Evolutionary conservation across 2,113 vertebrate species (phyloP), one percentile per base, ranked within the genome.

Genomic region (Siniperca chuatsi): DNA sequence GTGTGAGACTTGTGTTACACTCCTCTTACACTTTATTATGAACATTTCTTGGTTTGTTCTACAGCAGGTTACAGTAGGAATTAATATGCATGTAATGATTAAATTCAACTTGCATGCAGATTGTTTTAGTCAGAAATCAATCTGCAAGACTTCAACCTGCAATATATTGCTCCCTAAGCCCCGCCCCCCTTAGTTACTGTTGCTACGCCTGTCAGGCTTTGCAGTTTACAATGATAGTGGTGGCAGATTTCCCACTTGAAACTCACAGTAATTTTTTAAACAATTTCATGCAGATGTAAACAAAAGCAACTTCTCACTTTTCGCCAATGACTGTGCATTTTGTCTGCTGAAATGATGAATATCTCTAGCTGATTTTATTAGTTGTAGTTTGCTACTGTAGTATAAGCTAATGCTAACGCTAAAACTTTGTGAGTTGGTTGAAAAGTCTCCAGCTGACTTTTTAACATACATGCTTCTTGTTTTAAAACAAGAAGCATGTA

Each of bases 101-200:
- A 33, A 33, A 61, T 48, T 46, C 7, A 67, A 13, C 13, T 15
- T 67, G 16, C 7, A n/a, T 50, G 67, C 44, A 20, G 3, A 33
- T 29, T 33, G 25, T 69, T 69, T 69, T 50, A 70, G 25, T 70
- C 25, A 70, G 48, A 37, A 71, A 71, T 71, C 37, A 20, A 64
- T 62, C 15, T 5, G 3, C 16, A 7, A 8, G 46, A 52, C 46
- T 33, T 18, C 3, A 48, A 8, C n/a, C 13, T 48, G n/a, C 66
- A 69, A 21, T 70, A 44, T 44, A 35, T 8, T 52, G 46, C 48
- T 29, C 1, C 0, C n/a, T 18, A 52, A 20, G 25, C 8, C 44
- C n/a, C 13, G 4, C 40, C 61, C 15, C n/a, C 4, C 4, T 54
- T 44, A n/a, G 20, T 46, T 54, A 55, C 29, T 20, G 68, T 37